A percentile compares a stretch with the other conserved stretches of the same genome.
These are phyloP conservation scores for Hydrochoerus hydrochaeris DNA, from an alignment of 2,113 vertebrate genomes.

Conservation along the genomic window DNA sequence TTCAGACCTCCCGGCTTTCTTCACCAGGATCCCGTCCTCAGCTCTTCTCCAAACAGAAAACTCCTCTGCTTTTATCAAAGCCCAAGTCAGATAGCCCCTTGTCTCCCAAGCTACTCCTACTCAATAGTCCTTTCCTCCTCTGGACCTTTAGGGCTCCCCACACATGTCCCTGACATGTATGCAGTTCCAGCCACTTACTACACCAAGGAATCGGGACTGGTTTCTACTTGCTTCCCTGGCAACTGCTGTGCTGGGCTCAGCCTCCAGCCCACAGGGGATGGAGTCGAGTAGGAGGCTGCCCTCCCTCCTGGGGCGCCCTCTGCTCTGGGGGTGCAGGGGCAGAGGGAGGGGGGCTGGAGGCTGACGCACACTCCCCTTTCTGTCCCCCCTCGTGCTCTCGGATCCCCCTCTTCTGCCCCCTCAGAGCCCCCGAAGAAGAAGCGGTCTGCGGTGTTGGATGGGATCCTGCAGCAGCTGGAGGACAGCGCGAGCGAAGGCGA, in stretches of 20 bases:
- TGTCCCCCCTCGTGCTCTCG: not conserved
- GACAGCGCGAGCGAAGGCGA: slow-evolving; percentile 79
- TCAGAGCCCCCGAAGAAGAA: slow-evolving; percentile 90
- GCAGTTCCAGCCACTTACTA: not conserved
- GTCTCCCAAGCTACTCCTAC: not conserved
- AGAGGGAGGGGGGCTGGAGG: not conserved
- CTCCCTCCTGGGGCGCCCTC: not conserved
- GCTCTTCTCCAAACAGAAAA: not conserved
- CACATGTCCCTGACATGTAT: accelerated
- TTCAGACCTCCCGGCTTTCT: too few relatives aligned
- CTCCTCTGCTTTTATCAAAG: slow-evolving; percentile 42
- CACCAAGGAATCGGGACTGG: accelerated
- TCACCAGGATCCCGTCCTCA: not conserved
- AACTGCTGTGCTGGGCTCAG: accelerated
- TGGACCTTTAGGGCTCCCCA: not conserved
- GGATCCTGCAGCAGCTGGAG: slow-evolving; percentile 93
- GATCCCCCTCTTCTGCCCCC: not conserved
- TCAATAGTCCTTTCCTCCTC: not conserved
- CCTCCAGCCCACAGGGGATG: not conserved
- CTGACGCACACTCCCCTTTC: slow-evolving; percentile 53
- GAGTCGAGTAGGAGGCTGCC: too few relatives aligned
- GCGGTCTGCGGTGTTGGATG: slow-evolving; percentile 88
- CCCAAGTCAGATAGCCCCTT: not conserved
- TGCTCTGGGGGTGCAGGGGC: accelerated
- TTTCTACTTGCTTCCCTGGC: not conserved